A percentile compares a stretch with the other conserved stretches of the same genome.
Conservation (phyloP, 2,888 invertebrate species). For the Rhopalosiphum nymphaeae region DNA sequence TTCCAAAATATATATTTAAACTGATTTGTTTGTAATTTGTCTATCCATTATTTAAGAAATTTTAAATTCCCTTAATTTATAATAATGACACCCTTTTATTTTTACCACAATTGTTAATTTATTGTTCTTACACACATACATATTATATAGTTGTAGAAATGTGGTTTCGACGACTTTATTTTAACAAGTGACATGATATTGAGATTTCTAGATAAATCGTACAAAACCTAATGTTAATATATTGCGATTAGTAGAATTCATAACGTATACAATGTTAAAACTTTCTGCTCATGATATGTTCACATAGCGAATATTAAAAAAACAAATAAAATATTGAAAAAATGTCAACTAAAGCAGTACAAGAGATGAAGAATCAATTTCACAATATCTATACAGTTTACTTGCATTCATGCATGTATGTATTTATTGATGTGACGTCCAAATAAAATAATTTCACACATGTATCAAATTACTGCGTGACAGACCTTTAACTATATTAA, state of each 20-base stretch:
- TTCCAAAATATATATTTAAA: neutral
- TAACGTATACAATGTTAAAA: neutral
- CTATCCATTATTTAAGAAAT: neutral
- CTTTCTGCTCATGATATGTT: neutral
- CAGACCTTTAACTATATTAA: neutral
- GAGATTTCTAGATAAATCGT: neutral
- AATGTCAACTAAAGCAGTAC: neutral
- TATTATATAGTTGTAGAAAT: neutral
- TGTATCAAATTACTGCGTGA: constrained; percentile 14
- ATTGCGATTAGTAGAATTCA: neutral
- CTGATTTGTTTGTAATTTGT: neutral
- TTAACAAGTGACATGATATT: neutral
- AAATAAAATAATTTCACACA: constrained; percentile 33
- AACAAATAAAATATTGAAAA: neutral
- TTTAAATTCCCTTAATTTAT: neutral
- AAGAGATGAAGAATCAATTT: neutral
- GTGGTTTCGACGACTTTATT: neutral
- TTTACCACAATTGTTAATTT: neutral
- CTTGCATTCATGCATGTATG: neutral
- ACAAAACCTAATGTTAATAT: neutral
- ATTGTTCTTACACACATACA: neutral
- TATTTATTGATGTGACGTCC: neutral
- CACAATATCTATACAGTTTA: neutral
- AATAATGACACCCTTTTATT: neutral
- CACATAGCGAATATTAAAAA: neutral